Percentiles rank a stretch among this genome's conserved stretches.
Evolutionary conservation across 2,888 invertebrate genomes (phyloP).

Genomic region (Ichneumon xanthorius): DNA sequence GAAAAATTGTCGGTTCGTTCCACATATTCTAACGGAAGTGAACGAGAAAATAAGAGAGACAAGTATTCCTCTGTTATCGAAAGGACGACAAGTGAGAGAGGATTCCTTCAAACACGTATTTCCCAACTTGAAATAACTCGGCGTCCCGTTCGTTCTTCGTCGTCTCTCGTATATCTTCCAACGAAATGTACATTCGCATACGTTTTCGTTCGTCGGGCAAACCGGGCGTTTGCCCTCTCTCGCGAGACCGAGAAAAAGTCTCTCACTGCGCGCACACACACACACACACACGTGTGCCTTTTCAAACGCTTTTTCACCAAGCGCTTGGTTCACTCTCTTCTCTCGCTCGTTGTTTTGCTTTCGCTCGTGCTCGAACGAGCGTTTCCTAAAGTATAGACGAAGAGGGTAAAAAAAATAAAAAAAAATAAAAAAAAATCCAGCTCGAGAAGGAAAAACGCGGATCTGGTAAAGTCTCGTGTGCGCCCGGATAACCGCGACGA

Average conservation of each 20-base stretch:
- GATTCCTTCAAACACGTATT: slow-evolving; percentile 50
- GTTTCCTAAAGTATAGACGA: slow-evolving; percentile 25
- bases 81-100: slow-evolving; percentile 36
- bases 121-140: slow-evolving; percentile 58
- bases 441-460: slow-evolving; percentile 12
- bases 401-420: not conserved
- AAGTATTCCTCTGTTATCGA: slow-evolving; percentile 31
- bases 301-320: slow-evolving; percentile 43
- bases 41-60: slow-evolving; percentile 16
- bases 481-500: slow-evolving; percentile 46
- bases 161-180: slow-evolving; percentile 25
- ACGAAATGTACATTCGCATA: slow-evolving; percentile 36
- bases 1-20: not conserved
- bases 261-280: slow-evolving; percentile 8
- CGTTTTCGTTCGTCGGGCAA: slow-evolving; percentile 39
- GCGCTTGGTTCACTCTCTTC: slow-evolving; percentile 4
- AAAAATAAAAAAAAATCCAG: not conserved
- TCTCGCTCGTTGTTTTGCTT: slow-evolving; percentile 53
- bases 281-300: slow-evolving; percentile 29
- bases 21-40: not conserved
- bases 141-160: not conserved
- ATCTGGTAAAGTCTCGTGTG: slow-evolving; percentile 47
- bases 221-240: slow-evolving; percentile 44
- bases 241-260: slow-evolving; percentile 48
- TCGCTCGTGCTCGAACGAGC: slow-evolving; percentile 37